Evolutionary conservation across 1,140 invertebrate genomes (phyloP).

Genomic region (Paraescarpia echinospica): DNA sequence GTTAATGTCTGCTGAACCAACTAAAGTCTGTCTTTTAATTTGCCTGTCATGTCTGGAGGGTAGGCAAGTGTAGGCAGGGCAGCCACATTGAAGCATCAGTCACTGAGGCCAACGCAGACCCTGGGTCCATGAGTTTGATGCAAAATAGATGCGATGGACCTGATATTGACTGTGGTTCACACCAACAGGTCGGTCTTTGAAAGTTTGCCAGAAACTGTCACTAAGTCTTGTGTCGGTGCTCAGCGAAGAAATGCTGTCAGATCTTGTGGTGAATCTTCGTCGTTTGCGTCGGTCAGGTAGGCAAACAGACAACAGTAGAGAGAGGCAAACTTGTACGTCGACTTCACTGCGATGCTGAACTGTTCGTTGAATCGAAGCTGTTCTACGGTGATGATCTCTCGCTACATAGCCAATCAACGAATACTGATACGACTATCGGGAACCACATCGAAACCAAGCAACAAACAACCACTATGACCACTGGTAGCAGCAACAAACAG

Average conservation of each 20-base stretch:
- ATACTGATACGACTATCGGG: not conserved
- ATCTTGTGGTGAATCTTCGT: not conserved
- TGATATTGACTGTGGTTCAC: not conserved
- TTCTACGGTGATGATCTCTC: not conserved
- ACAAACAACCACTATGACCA: not conserved
- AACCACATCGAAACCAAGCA: not conserved
- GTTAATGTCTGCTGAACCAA: not conserved
- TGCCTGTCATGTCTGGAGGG: not conserved
- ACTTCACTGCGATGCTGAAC: not conserved
- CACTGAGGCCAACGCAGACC: no score
- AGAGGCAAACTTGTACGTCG: not conserved
- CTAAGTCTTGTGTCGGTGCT: not conserved
- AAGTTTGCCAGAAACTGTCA: not conserved
- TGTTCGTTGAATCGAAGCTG: not conserved
- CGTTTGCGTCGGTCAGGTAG: not conserved
- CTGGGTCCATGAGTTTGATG: no score
- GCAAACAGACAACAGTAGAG: not conserved
- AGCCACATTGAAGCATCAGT: not conserved
- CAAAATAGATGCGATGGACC: not conserved
- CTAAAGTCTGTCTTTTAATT: not conserved
- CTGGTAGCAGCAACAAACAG: not conserved
- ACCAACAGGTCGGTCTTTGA: not conserved
- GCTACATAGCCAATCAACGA: not conserved
- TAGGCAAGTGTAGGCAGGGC: not conserved
- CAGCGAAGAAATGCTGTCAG: not conserved